A percentile compares a stretch with the other conserved stretches of the same genome.
Evolutionary conservation across 2,888 invertebrate genomes (phyloP).

Genomic region (Stenchaetothrips biformis): DNA sequence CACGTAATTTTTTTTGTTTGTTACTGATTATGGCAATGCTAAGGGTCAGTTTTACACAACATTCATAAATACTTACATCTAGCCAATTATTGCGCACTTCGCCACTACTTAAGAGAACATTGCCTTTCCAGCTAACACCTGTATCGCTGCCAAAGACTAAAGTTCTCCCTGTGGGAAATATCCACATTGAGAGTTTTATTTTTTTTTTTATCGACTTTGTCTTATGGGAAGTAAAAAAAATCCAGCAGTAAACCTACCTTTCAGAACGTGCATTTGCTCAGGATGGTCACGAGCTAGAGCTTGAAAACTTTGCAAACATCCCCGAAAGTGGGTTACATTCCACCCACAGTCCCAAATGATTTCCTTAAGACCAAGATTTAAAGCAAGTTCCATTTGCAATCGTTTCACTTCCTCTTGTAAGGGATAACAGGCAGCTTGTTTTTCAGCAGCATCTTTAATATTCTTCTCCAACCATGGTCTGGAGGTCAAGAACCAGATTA

Average conservation of each 20-base stretch:
- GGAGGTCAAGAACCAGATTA: conserved; percentile 39
- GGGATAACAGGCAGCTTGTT: conserved; percentile 60
- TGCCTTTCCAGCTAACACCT: conserved; percentile 85
- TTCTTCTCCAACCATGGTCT: conserved; percentile 72
- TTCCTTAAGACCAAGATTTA: conserved; percentile 54
- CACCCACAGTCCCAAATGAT: conserved; percentile 78
- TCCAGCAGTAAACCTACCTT: conserved; percentile 46
- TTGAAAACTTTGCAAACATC: conserved; percentile 80
- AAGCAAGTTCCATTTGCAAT: conserved; percentile 57
- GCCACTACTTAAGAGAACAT: conserved; percentile 83
- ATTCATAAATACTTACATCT: conserved; percentile 59
- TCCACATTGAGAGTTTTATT: conserved; percentile 3
- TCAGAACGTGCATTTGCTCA: conserved; percentile 61
- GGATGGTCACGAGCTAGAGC: conserved; percentile 71
- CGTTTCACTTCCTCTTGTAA: conserved; percentile 69
- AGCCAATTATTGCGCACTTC: conserved; percentile 93
- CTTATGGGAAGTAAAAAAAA: not conserved
- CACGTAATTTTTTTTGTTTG: conserved; percentile 19
- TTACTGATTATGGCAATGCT: not conserved
- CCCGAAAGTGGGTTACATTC: conserved; percentile 84
- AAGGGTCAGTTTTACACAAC: not conserved
- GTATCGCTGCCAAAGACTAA: conserved; percentile 85
- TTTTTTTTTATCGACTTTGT: not conserved
- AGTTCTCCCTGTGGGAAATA: conserved; percentile 58
- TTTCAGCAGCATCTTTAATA: conserved; percentile 59